Conservation (phyloP, 2,888 invertebrate genomes). For the Helleia helle region DNA sequence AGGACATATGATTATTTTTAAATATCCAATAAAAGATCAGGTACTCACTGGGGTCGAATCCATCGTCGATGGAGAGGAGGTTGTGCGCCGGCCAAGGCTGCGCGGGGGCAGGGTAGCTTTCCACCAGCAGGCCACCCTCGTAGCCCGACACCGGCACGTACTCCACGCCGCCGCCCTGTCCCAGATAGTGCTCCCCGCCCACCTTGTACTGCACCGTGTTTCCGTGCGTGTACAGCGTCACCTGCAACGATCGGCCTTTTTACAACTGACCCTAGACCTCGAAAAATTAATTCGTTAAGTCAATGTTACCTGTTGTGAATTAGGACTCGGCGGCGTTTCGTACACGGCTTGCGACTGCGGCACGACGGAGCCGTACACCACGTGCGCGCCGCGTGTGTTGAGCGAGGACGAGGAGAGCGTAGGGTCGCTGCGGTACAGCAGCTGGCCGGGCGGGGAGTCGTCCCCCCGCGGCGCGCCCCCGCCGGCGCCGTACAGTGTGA, state of each 20-base stretch:
- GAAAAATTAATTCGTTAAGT: no score
- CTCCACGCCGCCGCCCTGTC: conserved; percentile 52
- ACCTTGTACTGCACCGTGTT: conserved; percentile 74
- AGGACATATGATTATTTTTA: no score
- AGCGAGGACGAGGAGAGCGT: conserved; percentile 77
- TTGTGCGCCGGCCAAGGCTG: conserved; percentile 63
- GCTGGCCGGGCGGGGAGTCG: conserved; percentile 70
- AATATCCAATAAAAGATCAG: no score
- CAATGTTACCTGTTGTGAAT: conserved; percentile 62
- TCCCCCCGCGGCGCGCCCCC: conserved; percentile 46
- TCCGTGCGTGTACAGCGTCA: conserved; percentile 72
- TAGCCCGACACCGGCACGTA: conserved; percentile 65
- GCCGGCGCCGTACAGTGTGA: conserved; percentile 34
- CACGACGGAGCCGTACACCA: conserved; percentile 60
- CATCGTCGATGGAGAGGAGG: conserved; percentile 60
- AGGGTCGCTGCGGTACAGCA: conserved; percentile 79
- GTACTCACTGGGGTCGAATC: conserved; percentile 60
- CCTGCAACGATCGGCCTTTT: conserved; percentile 33
- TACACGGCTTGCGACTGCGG: conserved; percentile 62
- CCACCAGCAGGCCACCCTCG: conserved; percentile 58
- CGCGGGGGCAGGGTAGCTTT: conserved; percentile 49
- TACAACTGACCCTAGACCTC: no score
- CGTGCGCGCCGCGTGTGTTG: conserved; percentile 60
- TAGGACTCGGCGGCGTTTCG: conserved; percentile 73
- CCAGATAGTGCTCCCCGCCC: conserved; percentile 53